phyloP scores from a whole-genome alignment of 1,140 invertebrate species.

The Diprion similis region DNA sequence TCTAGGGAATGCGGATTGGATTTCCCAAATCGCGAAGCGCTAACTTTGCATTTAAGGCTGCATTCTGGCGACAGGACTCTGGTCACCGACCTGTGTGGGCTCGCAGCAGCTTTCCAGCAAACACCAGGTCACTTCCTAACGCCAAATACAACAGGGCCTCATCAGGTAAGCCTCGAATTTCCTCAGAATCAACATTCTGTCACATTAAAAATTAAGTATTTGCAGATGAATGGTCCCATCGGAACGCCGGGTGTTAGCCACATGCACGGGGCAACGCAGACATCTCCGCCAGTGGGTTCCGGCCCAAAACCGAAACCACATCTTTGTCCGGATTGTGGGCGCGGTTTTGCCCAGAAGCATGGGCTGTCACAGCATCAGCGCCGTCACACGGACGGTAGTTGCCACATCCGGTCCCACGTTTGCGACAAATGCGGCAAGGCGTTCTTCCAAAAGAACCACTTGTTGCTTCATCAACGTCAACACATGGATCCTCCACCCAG shows the following conservation, averaged over 20 bases:
- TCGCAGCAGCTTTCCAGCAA: conserved; percentile 75
- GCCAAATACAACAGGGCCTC: conserved; percentile 62
- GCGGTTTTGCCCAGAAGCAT: conserved; percentile 84
- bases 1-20: conserved; percentile 70
- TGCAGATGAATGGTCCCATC: conserved; percentile 58
- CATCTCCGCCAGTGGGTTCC: conserved; percentile 54
- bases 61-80: conserved; percentile 85
- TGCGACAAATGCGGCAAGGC: conserved; percentile 86
- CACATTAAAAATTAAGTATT: conserved; percentile 28
- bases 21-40: conserved; percentile 74
- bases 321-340: conserved; percentile 82
- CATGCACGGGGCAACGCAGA: conserved; percentile 59
- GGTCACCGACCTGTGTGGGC: conserved; percentile 84
- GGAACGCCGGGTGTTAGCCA: conserved; percentile 54
- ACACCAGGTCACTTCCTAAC: conserved; percentile 68
- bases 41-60: conserved; percentile 79
- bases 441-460: conserved; percentile 86
- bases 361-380: conserved; percentile 79
- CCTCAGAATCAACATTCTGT: background rate
- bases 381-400: conserved; percentile 79
- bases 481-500: conserved; percentile 77
- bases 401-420: conserved; percentile 79
- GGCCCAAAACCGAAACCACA: conserved; percentile 75
- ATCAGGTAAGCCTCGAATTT: conserved; percentile 53
- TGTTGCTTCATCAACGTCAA: conserved; percentile 80